Evolutionary conservation across 30 jellyfish, hydroid and myxozoan species (phyloP), one percentile per base, ranked within the genome.

Genomic region (Pseudorhiza aurosa): DNA sequence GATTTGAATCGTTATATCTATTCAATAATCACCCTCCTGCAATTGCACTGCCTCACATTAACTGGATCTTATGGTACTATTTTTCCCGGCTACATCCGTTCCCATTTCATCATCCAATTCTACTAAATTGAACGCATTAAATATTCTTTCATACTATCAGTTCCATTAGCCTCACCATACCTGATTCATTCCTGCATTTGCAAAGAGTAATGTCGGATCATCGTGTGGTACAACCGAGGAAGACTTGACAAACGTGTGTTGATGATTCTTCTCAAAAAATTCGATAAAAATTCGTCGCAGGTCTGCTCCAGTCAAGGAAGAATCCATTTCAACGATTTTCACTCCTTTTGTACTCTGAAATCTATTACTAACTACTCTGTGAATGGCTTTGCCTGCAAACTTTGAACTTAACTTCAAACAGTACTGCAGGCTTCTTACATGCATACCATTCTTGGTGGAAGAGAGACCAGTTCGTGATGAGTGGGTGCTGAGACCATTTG

Each of bases 131-230:
- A n/a, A n/a, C n/a, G n/a, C n/a, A n/a, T n/a, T n/a, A n/a, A n/a
- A n/a, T n/a, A n/a, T n/a, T n/a, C n/a, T n/a, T n/a, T n/a, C n/a
- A n/a, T n/a, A n/a, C n/a, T n/a, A n/a, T n/a, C n/a, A n/a, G n/a
- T n/a, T n/a, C n/a, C n/a, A n/a, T n/a, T n/a, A n/a, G n/a, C n/a
- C n/a, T n/a, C n/a, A n/a, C n/a, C 67, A 15, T 18, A 95, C 97
- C 97, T 95, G 99, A 47, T 95, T 95, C 99, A 95, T 95, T 36
- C 99, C 99, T 8, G 99, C 99, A 88, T 95, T 95, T 28, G 99
- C 96, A 76, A 95, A 95, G 28, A 95, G 96, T 39, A 95, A 64
- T 45, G 99, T 95, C 14, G 99, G 99, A 64, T 95, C 99, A 15
- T 95, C 99, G 70, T 88, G 99, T 8, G 99, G 99, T 29, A 95